Conservation (phyloP, 2,888 invertebrate species). For the Synergus japonicus region DNA sequence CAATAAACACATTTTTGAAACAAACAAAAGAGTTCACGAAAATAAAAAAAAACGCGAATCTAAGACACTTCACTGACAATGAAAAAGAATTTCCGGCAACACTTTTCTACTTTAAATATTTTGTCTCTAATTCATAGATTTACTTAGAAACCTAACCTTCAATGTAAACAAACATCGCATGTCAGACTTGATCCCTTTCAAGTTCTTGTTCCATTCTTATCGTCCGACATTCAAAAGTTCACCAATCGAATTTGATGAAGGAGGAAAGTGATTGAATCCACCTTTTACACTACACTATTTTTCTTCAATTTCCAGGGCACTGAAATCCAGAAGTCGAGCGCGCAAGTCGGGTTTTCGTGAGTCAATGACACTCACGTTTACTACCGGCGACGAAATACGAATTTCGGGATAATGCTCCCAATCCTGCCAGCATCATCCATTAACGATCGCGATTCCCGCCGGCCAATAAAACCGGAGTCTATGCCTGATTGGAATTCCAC, state of each 20-base stretch:
- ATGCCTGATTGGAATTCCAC: constrained; percentile 32
- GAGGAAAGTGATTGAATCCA: not conserved
- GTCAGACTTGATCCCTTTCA: constrained; percentile 2
- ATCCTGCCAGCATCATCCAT: constrained; percentile 30
- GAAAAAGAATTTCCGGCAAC: not conserved
- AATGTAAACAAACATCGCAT: constrained; percentile 30
- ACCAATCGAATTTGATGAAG: not conserved
- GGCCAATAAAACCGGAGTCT: not conserved
- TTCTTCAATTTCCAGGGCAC: constrained; percentile 11
- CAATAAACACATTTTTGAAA: not conserved
- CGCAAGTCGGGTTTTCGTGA: constrained; percentile 42
- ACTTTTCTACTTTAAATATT: not conserved
- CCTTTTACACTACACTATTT: constrained; percentile 14
- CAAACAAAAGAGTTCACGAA: not conserved
- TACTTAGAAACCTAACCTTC: not conserved
- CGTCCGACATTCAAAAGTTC: not conserved
- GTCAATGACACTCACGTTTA: constrained; percentile 47
- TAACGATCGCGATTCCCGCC: not conserved
- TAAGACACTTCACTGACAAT: not conserved
- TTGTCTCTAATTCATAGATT: not conserved
- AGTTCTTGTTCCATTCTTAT: not conserved
- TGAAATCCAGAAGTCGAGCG: constrained; percentile 37
- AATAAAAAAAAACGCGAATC: not conserved
- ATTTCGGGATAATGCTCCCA: constrained; percentile 26
- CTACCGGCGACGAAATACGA: constrained; percentile 42